phyloP scores from a whole-genome alignment of 2,797 vertebrate genomes.

The Mallotus villosus region DNA sequence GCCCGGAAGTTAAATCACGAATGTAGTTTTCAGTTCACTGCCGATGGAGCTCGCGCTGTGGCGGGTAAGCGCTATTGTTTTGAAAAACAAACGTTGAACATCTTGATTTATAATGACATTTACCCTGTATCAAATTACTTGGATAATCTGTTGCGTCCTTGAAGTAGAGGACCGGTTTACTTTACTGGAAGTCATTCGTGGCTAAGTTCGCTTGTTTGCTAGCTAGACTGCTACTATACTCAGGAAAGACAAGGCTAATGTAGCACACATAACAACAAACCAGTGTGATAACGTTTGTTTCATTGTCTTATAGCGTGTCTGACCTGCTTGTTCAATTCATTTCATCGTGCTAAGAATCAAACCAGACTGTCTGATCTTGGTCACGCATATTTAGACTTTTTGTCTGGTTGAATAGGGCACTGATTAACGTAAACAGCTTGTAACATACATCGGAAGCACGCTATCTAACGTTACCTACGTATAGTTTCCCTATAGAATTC shows the following conservation, averaged over 20 bases:
- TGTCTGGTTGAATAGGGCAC: neutral
- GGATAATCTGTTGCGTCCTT: neutral
- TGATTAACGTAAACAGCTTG: too few relatives aligned
- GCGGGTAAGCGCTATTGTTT: constrained; percentile 48
- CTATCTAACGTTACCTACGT: too few relatives aligned
- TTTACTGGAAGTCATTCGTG: neutral
- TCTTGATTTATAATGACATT: neutral
- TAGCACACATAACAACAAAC: too few relatives aligned
- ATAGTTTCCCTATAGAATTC: too few relatives aligned
- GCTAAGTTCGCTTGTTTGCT: neutral
- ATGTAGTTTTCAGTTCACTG: neutral
- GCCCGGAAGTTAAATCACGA: constrained; percentile 43
- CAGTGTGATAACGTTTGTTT: too few relatives aligned
- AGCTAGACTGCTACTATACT: neutral
- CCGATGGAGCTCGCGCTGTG: constrained; percentile 30
- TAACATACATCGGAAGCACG: too few relatives aligned
- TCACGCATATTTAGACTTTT: neutral
- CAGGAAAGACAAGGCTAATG: neutral
- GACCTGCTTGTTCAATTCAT: neutral
- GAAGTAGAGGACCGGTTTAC: neutral
- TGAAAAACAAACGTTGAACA: neutral
- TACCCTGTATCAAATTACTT: neutral
- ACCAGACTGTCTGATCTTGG: neutral
- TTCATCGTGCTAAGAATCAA: neutral
- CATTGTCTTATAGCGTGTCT: neutral